A percentile compares a stretch with the other conserved stretches of the same genome.
phyloP scores from a whole-genome alignment of 2,113 vertebrate species.

The Stercorarius parasiticus region DNA sequence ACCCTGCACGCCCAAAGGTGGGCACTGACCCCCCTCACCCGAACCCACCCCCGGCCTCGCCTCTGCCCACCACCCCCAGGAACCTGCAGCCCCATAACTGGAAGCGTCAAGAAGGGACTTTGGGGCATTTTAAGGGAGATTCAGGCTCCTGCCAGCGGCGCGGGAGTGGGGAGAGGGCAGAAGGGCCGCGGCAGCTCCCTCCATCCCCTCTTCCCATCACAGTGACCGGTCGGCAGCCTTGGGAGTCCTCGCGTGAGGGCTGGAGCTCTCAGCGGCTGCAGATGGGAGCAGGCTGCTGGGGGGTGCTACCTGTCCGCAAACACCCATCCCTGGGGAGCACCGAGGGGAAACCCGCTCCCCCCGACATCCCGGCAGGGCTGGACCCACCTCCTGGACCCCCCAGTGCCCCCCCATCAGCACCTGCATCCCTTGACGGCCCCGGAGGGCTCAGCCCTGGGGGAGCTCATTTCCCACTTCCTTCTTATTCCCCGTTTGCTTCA shows the following conservation, averaged over 20 bases:
- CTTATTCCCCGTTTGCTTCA: background rate
- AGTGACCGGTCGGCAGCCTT: slow-evolving; percentile 57
- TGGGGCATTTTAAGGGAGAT: background rate
- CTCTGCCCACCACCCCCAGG: background rate
- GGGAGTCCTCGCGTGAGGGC: background rate
- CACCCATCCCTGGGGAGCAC: background rate
- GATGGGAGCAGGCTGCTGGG: background rate
- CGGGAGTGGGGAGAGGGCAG: background rate
- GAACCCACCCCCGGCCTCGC: background rate
- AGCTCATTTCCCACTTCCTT: background rate
- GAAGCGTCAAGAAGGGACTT: background rate
- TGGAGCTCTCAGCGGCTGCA: background rate
- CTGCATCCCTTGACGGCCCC: background rate
- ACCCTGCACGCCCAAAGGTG: background rate
- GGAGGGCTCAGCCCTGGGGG: background rate
- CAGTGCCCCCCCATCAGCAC: background rate
- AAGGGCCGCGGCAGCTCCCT: accelerated
- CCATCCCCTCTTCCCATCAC: slow-evolving; percentile 18
- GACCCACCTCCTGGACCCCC: background rate
- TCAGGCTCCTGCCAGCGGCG: slow-evolving; percentile 10
- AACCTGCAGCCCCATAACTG: background rate
- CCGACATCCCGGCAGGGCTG: accelerated
- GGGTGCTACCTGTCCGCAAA: background rate
- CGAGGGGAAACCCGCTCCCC: background rate
- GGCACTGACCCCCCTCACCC: background rate